These are phyloP conservation scores for Muricea muricata DNA, from an alignment of 92 coral and sea anemone genomes.

Conservation along the genomic window DNA sequence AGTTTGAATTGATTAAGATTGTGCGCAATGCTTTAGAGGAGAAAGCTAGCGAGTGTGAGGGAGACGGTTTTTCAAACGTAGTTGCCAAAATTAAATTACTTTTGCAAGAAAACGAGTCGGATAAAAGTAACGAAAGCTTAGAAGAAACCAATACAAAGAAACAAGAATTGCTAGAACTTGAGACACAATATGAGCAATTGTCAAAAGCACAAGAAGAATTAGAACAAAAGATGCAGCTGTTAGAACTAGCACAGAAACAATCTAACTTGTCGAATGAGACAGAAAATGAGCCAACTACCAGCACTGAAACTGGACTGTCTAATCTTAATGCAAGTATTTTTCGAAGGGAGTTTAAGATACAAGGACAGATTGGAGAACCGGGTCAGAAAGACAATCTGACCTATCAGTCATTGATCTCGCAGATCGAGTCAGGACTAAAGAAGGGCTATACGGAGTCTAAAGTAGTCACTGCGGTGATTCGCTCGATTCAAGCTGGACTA, in stretches of 20 bases:
- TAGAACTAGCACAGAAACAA: no score
- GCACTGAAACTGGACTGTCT: no score
- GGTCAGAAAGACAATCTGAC: constrained; percentile 43
- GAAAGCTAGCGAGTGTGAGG: constrained; percentile 8
- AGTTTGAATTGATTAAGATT: not conserved
- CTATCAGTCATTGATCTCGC: not conserved
- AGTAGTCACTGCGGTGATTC: not conserved
- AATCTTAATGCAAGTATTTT: no score
- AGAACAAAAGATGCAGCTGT: constrained; percentile 1
- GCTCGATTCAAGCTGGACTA: not conserved
- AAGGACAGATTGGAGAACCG: constrained; percentile 62
- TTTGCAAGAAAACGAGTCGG: not conserved
- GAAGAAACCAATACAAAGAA: not conserved
- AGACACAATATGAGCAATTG: constrained; percentile 6
- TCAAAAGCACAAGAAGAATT: constrained; percentile 15
- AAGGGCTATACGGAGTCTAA: no score
- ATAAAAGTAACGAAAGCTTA: not conserved
- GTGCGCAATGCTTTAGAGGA: not conserved
- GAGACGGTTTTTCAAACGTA: not conserved
- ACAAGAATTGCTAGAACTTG: constrained; percentile 7
- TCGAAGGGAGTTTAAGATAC: no score
- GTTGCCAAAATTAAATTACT: not conserved
- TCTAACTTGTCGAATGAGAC: not conserved
- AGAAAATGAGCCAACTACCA: no score
- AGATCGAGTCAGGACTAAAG: no score